phyloP scores from a whole-genome alignment of 2,888 invertebrate genomes.

The Abrostola tripartita region DNA sequence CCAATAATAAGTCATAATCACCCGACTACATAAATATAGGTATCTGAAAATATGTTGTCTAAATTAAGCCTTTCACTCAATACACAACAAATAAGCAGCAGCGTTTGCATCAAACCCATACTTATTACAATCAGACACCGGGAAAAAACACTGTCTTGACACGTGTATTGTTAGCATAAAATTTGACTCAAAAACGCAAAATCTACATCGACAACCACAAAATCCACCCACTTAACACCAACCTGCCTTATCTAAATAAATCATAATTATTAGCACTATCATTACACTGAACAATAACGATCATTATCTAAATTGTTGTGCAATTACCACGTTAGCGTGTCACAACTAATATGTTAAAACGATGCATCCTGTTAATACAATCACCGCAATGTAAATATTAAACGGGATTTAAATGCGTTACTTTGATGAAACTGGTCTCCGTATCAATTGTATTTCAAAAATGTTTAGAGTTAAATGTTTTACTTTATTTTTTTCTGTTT shows the following conservation, averaged over 20 bases:
- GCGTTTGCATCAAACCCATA: no score
- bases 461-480: background rate
- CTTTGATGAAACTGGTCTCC: constrained; percentile 7
- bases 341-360: constrained; percentile 50
- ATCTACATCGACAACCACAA: background rate
- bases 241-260: constrained; percentile 27
- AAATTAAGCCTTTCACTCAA: no score
- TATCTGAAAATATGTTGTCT: no score
- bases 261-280: constrained; percentile 40
- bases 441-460: background rate
- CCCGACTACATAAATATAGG: no score
- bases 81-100: no score
- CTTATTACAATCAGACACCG: no score
- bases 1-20: no score
- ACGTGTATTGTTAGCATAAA: background rate
- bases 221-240: background rate
- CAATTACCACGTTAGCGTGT: constrained; percentile 53
- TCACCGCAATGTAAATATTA: constrained; percentile 40
- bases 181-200: background rate
- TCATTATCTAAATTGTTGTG: constrained; percentile 51
- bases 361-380: constrained; percentile 48
- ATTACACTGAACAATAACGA: constrained; percentile 40
- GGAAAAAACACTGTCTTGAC: no score
- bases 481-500: no score
- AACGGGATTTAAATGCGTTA: constrained; percentile 28